Evolutionary conservation across 2,888 invertebrate species (phyloP).

Genomic region (Xanthostigma xanthostigma): DNA sequence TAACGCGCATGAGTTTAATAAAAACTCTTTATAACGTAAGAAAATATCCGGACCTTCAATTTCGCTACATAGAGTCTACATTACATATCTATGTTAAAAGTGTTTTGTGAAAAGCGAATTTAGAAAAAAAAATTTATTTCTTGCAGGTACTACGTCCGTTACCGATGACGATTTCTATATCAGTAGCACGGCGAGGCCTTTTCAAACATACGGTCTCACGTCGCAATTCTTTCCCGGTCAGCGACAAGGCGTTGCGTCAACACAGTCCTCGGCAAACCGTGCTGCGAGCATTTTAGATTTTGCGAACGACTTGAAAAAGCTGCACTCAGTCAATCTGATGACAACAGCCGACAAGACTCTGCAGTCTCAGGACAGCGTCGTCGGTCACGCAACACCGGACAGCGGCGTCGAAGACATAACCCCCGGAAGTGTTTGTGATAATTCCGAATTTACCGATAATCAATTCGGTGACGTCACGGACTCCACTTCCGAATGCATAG

Average conservation of each 20-base stretch:
- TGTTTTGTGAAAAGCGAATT: background rate
- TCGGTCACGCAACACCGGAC: slow-evolving; percentile 42
- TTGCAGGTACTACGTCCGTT: slow-evolving; percentile 17
- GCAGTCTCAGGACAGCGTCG: slow-evolving; percentile 12
- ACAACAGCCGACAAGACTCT: slow-evolving; percentile 21
- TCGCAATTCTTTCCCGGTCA: slow-evolving; percentile 61
- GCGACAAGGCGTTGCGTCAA: slow-evolving; percentile 18
- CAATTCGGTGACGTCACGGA: no score
- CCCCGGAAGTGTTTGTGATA: slow-evolving; percentile 26
- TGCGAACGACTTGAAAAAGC: slow-evolving; percentile 4
- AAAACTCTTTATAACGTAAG: no score
- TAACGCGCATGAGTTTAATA: no score
- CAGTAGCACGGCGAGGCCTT: slow-evolving; percentile 56
- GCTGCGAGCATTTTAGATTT: slow-evolving; percentile 6
- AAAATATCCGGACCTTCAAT: no score
- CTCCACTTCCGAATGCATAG: no score
- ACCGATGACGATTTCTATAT: slow-evolving; percentile 56
- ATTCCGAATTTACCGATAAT: slow-evolving; percentile 6
- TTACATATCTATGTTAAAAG: background rate
- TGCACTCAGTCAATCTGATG: slow-evolving; percentile 21
- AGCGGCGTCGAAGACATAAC: slow-evolving; percentile 47
- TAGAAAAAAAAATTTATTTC: background rate
- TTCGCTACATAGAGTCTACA: no score
- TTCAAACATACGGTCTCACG: slow-evolving; percentile 43
- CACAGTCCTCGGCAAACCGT: background rate